Evolutionary conservation across 2,113 vertebrate genomes (phyloP).

Genomic region (Oxyura jamaicensis): DNA sequence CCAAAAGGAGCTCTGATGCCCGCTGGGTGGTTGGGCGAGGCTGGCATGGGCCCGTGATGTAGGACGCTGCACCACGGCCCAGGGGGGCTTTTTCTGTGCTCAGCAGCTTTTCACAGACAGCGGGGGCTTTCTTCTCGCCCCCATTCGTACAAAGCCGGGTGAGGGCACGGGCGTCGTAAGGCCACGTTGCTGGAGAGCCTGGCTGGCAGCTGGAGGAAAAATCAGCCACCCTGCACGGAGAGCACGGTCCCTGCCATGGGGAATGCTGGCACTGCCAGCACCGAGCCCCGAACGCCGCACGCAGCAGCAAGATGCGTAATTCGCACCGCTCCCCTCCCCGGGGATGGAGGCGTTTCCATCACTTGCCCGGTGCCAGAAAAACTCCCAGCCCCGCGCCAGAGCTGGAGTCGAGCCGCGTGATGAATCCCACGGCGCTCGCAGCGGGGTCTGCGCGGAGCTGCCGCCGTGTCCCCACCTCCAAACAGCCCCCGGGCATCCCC

Average conservation of each 20-base stretch:
- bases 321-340: background rate
- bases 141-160: accelerated
- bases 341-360: background rate
- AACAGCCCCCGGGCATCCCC: background rate
- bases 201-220: background rate
- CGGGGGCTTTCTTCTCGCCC: background rate
- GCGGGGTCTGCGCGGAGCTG: background rate
- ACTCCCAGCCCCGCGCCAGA: background rate
- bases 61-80: background rate
- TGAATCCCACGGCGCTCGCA: background rate
- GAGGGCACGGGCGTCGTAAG: background rate
- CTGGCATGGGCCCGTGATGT: accelerated
- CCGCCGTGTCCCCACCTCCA: background rate
- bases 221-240: background rate
- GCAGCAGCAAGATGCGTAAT: background rate
- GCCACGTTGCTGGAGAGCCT: no score
- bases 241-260: background rate
- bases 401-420: background rate
- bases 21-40: accelerated
- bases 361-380: constrained; percentile 4
- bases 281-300: background rate
- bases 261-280: background rate
- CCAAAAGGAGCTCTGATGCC: background rate
- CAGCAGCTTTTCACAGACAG: background rate
- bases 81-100: background rate